Evolutionary conservation across 2,888 invertebrate genomes (phyloP), one percentile per base, ranked within the genome.

Genomic region (Pantelozetes paolii): DNA sequence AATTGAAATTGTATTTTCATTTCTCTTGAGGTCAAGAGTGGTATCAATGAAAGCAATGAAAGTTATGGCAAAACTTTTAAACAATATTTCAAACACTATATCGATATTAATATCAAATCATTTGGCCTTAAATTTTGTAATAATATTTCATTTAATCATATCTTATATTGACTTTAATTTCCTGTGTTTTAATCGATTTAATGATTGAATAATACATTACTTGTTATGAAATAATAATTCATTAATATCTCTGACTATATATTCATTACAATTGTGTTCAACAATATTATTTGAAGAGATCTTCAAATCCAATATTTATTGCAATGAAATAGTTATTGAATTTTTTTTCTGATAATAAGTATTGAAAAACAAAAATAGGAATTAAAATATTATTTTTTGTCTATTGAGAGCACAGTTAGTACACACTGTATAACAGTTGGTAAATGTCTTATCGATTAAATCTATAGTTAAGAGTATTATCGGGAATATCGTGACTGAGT

Each of bases 401-500:
- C 6, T 36, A 11, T 11, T 36, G 36, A 36, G 36, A 5, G 36
- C 11, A 36, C 5, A 36, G 11, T 36, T 5, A 8, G 36, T 36
- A 8, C 36, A 36, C 11, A 36, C 36, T 45, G 45, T 45, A 45
- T 45, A 11, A 57, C 28, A 57, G 11, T 30, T 54, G 54, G n/a
- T n/a, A n/a, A 9, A 50, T 3, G 5, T 50, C n/a, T 15, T 50
- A 50, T 50, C 50, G 20, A 50, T 50, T 50, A 2, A 48, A 9
- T 48, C 54, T 54, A 40, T 64, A 64, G 64, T 64, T 64, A 9
- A 64, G 20, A 23, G 64, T 64, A 64, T 64, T 32, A 64, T 20
- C 36, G 30, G 64, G 36, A 64, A 64, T 64, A 40, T 64, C n/a
- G 64, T 64, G 64, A 64, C 64, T 64, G n/a, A n/a, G n/a, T n/a